phyloP scores from a whole-genome alignment of 2,797 vertebrate genomes.

The Sciurus carolinensis region DNA sequence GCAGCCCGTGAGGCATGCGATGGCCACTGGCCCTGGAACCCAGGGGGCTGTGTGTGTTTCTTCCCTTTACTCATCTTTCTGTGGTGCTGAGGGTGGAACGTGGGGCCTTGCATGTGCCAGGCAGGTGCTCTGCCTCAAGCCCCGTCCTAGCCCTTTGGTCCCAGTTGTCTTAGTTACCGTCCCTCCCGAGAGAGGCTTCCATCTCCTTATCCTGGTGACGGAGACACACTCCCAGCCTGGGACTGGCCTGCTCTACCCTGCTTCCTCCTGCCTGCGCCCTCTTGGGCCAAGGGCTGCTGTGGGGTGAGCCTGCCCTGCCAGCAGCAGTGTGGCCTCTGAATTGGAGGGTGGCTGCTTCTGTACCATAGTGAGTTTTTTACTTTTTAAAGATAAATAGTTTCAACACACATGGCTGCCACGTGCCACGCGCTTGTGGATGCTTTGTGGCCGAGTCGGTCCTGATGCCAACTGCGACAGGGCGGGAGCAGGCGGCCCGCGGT shows the following conservation, averaged over 20 bases:
- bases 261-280: no score
- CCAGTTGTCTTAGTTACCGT: rapidly evolving
- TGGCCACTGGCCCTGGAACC: no score
- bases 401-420: background rate
- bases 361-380: background rate
- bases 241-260: no score
- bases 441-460: background rate
- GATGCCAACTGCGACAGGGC: background rate
- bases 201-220: background rate
- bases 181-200: background rate
- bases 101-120: no score
- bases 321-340: no score
- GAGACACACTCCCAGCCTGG: rapidly evolving
- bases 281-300: background rate
- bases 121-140: no score
- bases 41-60: no score
- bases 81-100: no score
- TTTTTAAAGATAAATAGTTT: background rate
- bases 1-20: no score
- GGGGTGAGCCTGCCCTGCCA: no score
- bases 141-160: no score
- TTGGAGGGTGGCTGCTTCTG: background rate
- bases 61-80: no score
- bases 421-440: background rate
- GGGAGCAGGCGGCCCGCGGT: background rate